Evolutionary conservation across 2,113 vertebrate genomes (phyloP).

Genomic region (Tachysurus vachellii): DNA sequence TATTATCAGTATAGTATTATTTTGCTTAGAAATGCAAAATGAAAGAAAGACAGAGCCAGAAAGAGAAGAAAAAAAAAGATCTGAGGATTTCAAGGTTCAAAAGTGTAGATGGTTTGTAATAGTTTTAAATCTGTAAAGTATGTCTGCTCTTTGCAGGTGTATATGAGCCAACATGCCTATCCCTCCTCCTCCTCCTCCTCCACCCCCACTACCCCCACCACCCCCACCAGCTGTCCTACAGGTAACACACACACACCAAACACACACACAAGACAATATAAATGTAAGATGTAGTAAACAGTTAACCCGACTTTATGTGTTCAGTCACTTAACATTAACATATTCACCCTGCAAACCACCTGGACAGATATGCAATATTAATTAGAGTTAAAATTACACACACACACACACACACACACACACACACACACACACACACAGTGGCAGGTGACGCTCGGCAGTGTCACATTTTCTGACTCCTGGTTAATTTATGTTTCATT

Average conservation of each 20-base stretch:
- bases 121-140: not conserved
- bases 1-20: too few species aligned
- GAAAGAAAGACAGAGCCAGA: not conserved
- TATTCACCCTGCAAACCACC: conserved; percentile 68
- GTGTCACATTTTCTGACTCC: conserved; percentile 68
- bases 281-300: not conserved
- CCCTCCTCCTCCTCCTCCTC: conserved; percentile 65
- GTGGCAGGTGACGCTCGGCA: conserved; percentile 46
- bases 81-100: not conserved
- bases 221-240: conserved; percentile 50
- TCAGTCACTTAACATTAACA: conserved; percentile 47
- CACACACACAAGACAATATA: not conserved
- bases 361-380: conserved; percentile 63
- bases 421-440: conserved; percentile 24
- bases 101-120: not conserved
- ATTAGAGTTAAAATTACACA: conserved; percentile 45
- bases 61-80: not conserved
- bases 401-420: conserved; percentile 29
- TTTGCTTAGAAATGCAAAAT: too few species aligned
- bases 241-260: conserved; percentile 29
- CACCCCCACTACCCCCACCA: conserved; percentile 68
- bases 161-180: conserved; percentile 68
- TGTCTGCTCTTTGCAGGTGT: conserved; percentile 51
- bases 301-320: not conserved
- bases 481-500: conserved; percentile 28